Evolutionary conservation across 1,140 invertebrate species (phyloP).

Genomic region (Euura saliciscinereae): DNA sequence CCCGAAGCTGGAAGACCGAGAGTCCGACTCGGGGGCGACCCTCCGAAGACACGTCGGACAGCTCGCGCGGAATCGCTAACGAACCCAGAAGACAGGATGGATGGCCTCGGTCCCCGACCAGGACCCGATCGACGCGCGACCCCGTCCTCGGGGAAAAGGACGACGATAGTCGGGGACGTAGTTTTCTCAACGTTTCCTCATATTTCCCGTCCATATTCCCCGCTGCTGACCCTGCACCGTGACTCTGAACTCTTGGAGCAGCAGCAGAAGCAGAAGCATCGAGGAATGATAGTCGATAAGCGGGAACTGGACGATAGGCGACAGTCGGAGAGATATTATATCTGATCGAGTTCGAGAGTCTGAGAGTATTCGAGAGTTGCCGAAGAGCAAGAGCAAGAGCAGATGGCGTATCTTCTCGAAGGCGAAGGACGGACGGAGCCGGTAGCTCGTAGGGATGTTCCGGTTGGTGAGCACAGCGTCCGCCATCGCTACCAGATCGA

Average conservation of each 20-base stretch:
- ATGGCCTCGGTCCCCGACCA: slow-evolving; percentile 34
- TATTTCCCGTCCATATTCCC: neutral
- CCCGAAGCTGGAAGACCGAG: slow-evolving; percentile 13
- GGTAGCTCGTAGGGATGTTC: slow-evolving; percentile 43
- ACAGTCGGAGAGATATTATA: slow-evolving; percentile 39
- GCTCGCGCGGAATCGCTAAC: slow-evolving; percentile 56
- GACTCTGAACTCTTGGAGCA: slow-evolving; percentile 24
- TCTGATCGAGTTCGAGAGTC: slow-evolving; percentile 31
- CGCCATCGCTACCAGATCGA: slow-evolving; percentile 43
- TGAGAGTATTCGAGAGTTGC: slow-evolving; percentile 22
- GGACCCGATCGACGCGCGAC: slow-evolving; percentile 5
- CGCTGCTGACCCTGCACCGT: neutral
- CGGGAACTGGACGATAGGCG: slow-evolving; percentile 37
- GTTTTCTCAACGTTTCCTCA: neutral
- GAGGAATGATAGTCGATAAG: slow-evolving; percentile 34
- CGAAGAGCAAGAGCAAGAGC: slow-evolving; percentile 20
- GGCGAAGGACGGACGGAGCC: slow-evolving; percentile 15
- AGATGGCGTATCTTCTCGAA: slow-evolving; percentile 37
- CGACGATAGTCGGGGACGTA: no score
- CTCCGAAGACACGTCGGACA: slow-evolving; percentile 34
- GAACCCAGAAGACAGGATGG: slow-evolving; percentile 53
- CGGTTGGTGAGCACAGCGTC: slow-evolving; percentile 43
- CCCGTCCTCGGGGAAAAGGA: neutral
- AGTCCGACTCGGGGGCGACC: slow-evolving; percentile 14
- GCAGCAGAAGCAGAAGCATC: slow-evolving; percentile 15